Evolutionary conservation across 64 coral and sea anemone species (phyloP), one percentile per base, ranked within the genome.

Genomic region (Porites lutea): DNA sequence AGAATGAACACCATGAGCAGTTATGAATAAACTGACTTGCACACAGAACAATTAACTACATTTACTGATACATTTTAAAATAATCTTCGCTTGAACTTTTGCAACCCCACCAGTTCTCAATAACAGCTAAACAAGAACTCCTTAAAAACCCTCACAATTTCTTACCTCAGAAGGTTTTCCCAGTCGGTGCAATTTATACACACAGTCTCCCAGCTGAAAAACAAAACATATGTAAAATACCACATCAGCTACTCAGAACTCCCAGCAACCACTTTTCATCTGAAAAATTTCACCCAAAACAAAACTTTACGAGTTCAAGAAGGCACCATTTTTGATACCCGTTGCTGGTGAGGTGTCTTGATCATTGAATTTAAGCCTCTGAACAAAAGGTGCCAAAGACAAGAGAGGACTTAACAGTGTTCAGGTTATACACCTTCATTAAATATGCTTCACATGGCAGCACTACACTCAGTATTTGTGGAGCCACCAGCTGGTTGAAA

Each of bases 201-300:
- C 19, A 92, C 71, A 79, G 91, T 92, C 54, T 86, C 91, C 91
- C 91, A 92, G 74, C 91, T 92, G 59, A 72, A 86, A 92, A 23
- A 86, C 5, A 75, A 89, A 21, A 9, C 49, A n/a, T 59, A 74
- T 63, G 67, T 50, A 27, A 69, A 83, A 67, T 79, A 23, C 57
- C 79, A 74, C 27, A 59, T 65, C 54, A 77, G 72, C 66, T 70
- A 72, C 20, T 74, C 53, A 22, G n/a, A 78, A 45, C 50, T 81
- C 77, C 79, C 48, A 79, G 81, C 61, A 84, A 84, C 54, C 63
- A 79, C 22, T 55, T 65, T 73, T 13, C 15, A 10, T 55, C n/a
- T 21, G 5, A 78, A 53, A 55, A 78, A 78, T 55, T 23, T 78
- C 12, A 5, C 16, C 2, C 49, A 19, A 20, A 22, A 50, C 16